Base-by-base conservation (phyloP, 2,797 vertebrate genomes). In the Gymnodraco acuticeps region DNA sequence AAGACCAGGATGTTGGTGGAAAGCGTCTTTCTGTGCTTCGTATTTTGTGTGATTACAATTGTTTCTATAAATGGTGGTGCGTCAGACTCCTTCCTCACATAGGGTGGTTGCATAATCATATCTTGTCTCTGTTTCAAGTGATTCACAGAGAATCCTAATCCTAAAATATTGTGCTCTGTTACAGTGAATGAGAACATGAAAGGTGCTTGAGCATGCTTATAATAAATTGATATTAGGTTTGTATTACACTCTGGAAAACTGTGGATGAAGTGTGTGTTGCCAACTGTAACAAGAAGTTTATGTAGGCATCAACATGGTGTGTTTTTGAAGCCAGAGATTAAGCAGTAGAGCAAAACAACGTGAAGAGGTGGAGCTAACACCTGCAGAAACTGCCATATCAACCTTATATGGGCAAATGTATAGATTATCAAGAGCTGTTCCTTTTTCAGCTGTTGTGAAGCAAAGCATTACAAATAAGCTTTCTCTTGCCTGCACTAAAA, bases 351-450 rank as follows among this genome's bases (percentile, higher is more conserved):
- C 20, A 56, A 33, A 69, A 50, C 60, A 51, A 38, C 7, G 23
- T 58, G 20, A 63, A 56, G 64, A 61, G 52, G 19, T 53, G 58
- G 59, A 33, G 19, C 33, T 64, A 33, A 41, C 66, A 85, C 74
- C 78, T 80, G 73, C 70, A 76, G 15, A 64, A 46, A 70, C 51
- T 59, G 10, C 51, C 66, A 14, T 46, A 52, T 78, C 43, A 47
- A 0, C 73, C 45, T 45, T 81, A 74, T 82, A 77, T 75, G 60
- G 73, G 62, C 64, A 85, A 63, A 64, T 52, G 52, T 23, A 50
- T 63, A 66, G 43, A 1, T 59, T 50, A 51, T 20, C 45, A 52
- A 15, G 16, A 60, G 20, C 19, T 20, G 46, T 43, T 69, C 31
- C 27, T 13, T 63, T 54, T 38, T 60, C 19, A 56, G 43, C 54